phyloP scores from a whole-genome alignment of 1,140 invertebrate genomes.

The Tribolium castaneum region DNA sequence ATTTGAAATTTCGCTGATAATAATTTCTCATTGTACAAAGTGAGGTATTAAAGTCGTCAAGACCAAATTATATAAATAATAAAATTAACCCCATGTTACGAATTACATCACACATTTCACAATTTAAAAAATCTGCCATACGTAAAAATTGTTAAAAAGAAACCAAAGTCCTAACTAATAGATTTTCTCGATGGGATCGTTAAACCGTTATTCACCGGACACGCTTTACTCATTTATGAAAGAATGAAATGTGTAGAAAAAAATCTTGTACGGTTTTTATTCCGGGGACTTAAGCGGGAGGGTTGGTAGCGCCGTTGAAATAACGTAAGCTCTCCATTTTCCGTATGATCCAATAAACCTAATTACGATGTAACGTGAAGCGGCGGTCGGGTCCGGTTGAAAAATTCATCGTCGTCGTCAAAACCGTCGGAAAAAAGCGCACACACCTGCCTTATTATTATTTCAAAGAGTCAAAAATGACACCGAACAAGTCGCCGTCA shows the following conservation, averaged over 20 bases:
- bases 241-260: too few relatives aligned
- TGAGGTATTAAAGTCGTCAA: too few relatives aligned
- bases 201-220: not conserved
- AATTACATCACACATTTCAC: too few relatives aligned
- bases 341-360: not conserved
- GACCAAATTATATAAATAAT: too few relatives aligned
- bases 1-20: too few relatives aligned
- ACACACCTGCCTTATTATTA: constrained; percentile 18
- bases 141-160: too few relatives aligned
- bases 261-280: not conserved
- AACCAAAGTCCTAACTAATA: too few relatives aligned
- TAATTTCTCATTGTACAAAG: too few relatives aligned
- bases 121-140: too few relatives aligned
- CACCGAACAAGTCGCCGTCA: constrained; percentile 13
- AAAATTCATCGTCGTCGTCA: not conserved
- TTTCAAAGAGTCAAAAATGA: constrained; percentile 18
- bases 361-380: not conserved
- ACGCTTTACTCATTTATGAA: too few relatives aligned
- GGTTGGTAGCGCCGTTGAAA: not conserved
- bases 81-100: too few relatives aligned
- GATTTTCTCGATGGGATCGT: not conserved
- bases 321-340: not conserved
- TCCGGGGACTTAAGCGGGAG: not conserved
- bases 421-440: constrained; percentile 3
- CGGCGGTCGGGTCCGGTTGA: not conserved